Percentiles rank a stretch among this genome's conserved stretches.
phyloP scores from a whole-genome alignment of 2,797 vertebrate genomes.

The Clarias platycephalus region DNA sequence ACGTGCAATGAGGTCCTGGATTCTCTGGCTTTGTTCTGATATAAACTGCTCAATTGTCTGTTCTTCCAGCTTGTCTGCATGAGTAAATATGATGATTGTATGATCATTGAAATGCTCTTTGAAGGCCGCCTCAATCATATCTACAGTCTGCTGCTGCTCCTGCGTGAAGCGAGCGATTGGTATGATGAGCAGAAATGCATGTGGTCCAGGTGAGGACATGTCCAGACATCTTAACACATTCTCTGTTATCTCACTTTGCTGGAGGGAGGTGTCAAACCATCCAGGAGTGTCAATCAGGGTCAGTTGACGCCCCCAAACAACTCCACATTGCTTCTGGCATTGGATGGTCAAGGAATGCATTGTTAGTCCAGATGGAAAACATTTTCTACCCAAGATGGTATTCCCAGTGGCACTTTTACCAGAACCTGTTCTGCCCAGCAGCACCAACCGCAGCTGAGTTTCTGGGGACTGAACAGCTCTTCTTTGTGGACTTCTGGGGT shows the following conservation, averaged over 20 bases:
- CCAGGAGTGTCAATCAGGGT: constrained; percentile 59
- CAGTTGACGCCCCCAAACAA: constrained; percentile 21
- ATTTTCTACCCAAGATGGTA: constrained; percentile 49
- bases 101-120: constrained; percentile 20
- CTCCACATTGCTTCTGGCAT: background rate
- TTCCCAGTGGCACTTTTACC: constrained; percentile 66
- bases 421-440: constrained; percentile 62
- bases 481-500: background rate
- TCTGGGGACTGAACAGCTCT: background rate
- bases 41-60: constrained; percentile 30
- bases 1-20: constrained; percentile 26
- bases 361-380: background rate
- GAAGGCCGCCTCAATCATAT: constrained; percentile 37
- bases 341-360: constrained; percentile 46
- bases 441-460: constrained; percentile 51
- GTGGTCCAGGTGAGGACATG: constrained; percentile 52
- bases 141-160: constrained; percentile 37
- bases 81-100: constrained; percentile 53
- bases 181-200: constrained; percentile 50
- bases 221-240: constrained; percentile 29
- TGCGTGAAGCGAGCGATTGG: constrained; percentile 42
- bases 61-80: constrained; percentile 36
- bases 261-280: constrained; percentile 45
- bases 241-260: background rate
- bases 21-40: constrained; percentile 18